Evolutionary conservation across 2,888 invertebrate species (phyloP).

Genomic region (Ichneumoninae sp.): DNA sequence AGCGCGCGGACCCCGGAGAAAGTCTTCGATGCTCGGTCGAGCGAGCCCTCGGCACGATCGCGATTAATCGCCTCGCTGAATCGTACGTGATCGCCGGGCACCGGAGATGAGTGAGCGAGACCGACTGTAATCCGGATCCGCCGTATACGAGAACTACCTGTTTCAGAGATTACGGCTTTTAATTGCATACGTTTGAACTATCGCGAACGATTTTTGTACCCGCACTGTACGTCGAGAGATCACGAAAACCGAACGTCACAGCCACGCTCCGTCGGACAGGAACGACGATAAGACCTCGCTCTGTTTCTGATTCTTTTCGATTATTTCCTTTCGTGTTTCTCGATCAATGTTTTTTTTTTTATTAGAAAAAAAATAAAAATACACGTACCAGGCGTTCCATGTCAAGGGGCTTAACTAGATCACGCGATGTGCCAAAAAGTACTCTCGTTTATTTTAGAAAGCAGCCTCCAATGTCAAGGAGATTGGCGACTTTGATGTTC

Average conservation of each 20-base stretch:
- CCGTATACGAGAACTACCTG: conserved; percentile 13
- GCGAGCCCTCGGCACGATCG: conserved; percentile 41
- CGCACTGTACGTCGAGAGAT: neutral
- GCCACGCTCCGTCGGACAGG: conserved; percentile 17
- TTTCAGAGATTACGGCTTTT: conserved; percentile 13
- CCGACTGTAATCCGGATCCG: conserved; percentile 31
- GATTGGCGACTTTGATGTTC: neutral
- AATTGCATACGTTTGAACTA: conserved; percentile 1
- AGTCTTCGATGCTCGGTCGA: conserved; percentile 59
- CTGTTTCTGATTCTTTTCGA: conserved; percentile 6
- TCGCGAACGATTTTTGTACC: neutral
- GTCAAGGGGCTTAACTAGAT: neutral
- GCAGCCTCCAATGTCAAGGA: neutral
- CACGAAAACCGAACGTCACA: conserved; percentile 11
- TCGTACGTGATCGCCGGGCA: conserved; percentile 28
- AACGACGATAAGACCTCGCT: conserved; percentile 19
- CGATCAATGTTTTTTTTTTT: neutral
- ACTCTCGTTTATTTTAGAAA: neutral
- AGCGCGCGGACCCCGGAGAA: conserved; percentile 59
- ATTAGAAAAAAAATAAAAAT: neutral
- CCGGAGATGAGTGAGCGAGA: conserved; percentile 34
- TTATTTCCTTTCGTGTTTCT: neutral
- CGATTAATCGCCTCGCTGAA: conserved; percentile 60
- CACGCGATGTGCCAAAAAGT: neutral
- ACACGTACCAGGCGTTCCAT: neutral